These are phyloP conservation scores for Anguilla obscura DNA, from an alignment of 2,797 vertebrate species.

Conservation along the genomic window DNA sequence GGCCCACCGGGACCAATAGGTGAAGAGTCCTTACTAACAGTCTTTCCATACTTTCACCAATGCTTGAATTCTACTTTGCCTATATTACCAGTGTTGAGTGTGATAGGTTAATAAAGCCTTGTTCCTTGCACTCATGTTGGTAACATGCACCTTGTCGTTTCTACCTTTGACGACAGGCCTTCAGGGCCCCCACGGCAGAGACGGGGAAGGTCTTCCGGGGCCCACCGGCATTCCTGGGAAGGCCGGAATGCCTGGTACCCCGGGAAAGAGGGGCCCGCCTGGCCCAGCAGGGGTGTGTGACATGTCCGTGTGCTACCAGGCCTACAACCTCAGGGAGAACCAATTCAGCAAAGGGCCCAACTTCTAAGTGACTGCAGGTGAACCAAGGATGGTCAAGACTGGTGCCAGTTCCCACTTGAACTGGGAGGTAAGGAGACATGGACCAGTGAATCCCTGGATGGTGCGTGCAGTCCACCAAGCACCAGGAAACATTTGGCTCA, in stretches of 20 bases:
- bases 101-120: not conserved
- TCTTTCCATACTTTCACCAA: too few relatives aligned
- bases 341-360: slow-evolving; percentile 80
- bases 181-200: slow-evolving; percentile 71
- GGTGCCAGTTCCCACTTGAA: not conserved
- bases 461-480: not conserved
- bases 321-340: slow-evolving; percentile 69
- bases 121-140: not conserved
- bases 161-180: slow-evolving; percentile 60
- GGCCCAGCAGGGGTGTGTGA: slow-evolving; percentile 75
- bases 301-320: slow-evolving; percentile 74
- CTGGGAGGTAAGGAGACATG: not conserved
- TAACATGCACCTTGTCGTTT: not conserved
- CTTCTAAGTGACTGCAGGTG: slow-evolving; percentile 55
- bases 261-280: slow-evolving; percentile 69
- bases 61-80: too few relatives aligned
- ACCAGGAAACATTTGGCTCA: slow-evolving; percentile 8
- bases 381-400: not conserved
- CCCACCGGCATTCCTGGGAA: slow-evolving; percentile 71
- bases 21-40: slow-evolving; percentile 42
- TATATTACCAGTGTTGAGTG: too few relatives aligned
- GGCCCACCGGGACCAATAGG: slow-evolving; percentile 72
- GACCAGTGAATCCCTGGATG: too few relatives aligned
- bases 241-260: slow-evolving; percentile 64
- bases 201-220: slow-evolving; percentile 71